Base-by-base conservation (phyloP, 2,888 invertebrate species). In the Pseudococcus jackbeardsleyi region DNA sequence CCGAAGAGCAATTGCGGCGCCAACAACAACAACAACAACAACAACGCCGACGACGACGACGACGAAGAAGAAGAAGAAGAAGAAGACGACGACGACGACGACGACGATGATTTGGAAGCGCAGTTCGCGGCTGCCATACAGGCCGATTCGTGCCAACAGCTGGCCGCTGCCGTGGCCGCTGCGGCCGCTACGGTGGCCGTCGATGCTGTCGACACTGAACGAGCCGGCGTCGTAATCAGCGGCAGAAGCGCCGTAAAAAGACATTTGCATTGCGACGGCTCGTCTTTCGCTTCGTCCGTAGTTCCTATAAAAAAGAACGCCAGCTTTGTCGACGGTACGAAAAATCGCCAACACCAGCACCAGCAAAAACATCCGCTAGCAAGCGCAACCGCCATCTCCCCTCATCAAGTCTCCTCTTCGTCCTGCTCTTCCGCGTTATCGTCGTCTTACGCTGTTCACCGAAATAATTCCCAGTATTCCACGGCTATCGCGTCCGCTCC, bases 271-370 rank as follows among this genome's bases (percentile, higher is more conserved):
- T 82, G 77, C 82, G 79, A 82, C 33, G 59, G 15, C 9, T 22
- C 86, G n/a, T 87, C 86, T 9, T 42, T 19, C 48, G 26, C 22
- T 3, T 46, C 48, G 48, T n/a, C 85, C 8, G 15, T 46, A 79
- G 88, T 88, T 88, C 82, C 88, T 79, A 82, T 39, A 0, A 77
- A 79, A 82, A 88, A 50, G 59, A 72, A 15, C 77, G 77, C 72
- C 22, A 22, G 9, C 12, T 19, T 19, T 9, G 22, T 4, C 22
- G 22, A 12, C 4, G 9, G 9, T 9, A 11, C 64, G 11, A 64
- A 64, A 22, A 19, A 7, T 64, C 22, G 3, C 3, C 26, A 33
- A 3, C 26, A 33, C 3, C 26, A 33, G 26, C 26, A 19, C 22
- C 64, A 64, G 1, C 64, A 22, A 7, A 59, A 59, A 2, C 1